Conservation (phyloP, 2,113 vertebrate species). For the Excalfactoria chinensis region DNA sequence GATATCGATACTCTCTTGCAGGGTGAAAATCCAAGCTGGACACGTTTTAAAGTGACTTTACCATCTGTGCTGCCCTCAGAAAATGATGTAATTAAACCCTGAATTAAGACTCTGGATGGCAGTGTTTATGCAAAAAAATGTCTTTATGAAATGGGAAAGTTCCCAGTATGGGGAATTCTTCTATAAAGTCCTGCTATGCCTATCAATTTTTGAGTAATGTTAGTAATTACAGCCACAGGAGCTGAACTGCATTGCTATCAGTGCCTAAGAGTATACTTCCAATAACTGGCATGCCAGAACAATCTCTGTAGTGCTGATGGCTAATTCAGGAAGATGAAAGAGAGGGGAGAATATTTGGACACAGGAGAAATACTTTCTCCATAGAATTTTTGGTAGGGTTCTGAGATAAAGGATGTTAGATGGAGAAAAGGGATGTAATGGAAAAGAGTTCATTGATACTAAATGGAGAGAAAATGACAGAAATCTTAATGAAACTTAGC, state of each 20-base stretch:
- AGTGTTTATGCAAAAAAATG: background rate
- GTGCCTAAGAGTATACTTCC: background rate
- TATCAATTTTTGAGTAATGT: background rate
- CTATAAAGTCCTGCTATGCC: background rate
- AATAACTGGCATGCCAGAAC: background rate
- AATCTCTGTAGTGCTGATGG: background rate
- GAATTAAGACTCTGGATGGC: background rate
- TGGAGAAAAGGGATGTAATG: background rate
- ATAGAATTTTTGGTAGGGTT: background rate
- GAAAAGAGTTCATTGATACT: background rate
- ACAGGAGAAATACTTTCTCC: background rate
- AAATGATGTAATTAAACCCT: background rate
- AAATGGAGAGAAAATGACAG: background rate
- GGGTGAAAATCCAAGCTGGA: background rate
- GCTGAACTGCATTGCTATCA: background rate
- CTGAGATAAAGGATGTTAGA: background rate
- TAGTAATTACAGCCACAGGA: background rate
- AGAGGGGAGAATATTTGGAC: background rate
- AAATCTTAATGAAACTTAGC: background rate
- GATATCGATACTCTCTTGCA: background rate
- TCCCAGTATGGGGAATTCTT: background rate
- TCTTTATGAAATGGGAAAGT: background rate
- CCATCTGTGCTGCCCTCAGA: background rate
- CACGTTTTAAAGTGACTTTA: background rate
- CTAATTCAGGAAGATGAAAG: background rate